Percentiles rank a stretch among this genome's conserved stretches.
Evolutionary conservation across 2,888 invertebrate genomes (phyloP).

Genomic region (Caenorhabditis sp.): DNA sequence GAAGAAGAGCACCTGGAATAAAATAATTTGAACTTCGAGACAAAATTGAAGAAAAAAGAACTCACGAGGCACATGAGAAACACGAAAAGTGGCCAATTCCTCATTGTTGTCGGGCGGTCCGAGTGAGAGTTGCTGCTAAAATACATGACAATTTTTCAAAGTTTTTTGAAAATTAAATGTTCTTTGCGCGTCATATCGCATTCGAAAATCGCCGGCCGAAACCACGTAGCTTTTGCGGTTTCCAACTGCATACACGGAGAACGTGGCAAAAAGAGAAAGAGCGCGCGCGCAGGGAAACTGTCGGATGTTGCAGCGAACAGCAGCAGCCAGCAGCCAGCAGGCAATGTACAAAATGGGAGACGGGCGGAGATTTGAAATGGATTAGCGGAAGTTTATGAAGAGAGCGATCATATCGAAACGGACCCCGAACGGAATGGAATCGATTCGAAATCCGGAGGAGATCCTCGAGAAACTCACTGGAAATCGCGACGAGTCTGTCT

Average conservation of each 20-base stretch:
- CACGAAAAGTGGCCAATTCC: conserved; percentile 73
- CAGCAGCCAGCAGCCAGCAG: too few relatives aligned
- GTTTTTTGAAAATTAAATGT: too few relatives aligned
- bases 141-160: too few relatives aligned
- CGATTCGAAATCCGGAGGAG: not conserved
- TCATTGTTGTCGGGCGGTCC: conserved; percentile 68
- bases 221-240: conserved; percentile 15
- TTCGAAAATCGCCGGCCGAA: not conserved
- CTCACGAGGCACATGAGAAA: conserved; percentile 72
- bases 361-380: not conserved
- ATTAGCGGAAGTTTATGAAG: too few relatives aligned
- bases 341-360: not conserved
- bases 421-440: too few relatives aligned
- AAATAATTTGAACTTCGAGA: not conserved
- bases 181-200: too few relatives aligned
- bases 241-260: not conserved
- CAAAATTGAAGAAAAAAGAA: conserved; percentile 10
- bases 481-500: not conserved
- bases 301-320: not conserved
- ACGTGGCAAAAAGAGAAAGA: conserved; percentile 25
- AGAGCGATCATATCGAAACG: too few relatives aligned
- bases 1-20: conserved; percentile 61
- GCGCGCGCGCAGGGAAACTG: not conserved
- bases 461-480: not conserved
- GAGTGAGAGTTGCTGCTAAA: conserved; percentile 67